Evolutionary conservation across 2,888 invertebrate genomes (phyloP).

Genomic region (Andrena fulva): DNA sequence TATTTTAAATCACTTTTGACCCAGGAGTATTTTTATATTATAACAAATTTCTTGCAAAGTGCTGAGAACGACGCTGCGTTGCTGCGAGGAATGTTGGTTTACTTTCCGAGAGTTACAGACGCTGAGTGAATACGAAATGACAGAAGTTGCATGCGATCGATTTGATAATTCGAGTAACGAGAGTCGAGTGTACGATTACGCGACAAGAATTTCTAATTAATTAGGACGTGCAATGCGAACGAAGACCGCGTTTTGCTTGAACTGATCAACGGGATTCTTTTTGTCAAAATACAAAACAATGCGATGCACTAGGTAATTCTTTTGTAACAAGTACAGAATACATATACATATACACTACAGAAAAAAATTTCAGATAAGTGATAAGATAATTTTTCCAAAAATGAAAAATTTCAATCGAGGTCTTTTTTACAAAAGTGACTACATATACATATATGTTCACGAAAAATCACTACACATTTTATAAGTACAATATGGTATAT

Average conservation of each 20-base stretch:
- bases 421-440: no score
- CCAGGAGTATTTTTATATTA: no score
- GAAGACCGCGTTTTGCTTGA: not conserved
- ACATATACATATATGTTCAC: no score
- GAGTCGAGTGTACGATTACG: not conserved
- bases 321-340: no score
- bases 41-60: no score
- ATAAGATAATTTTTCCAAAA: not conserved
- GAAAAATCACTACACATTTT: no score
- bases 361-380: not conserved
- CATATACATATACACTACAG: no score
- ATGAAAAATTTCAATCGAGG: no score
- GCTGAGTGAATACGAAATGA: slow-evolving; percentile 8
- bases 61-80: no score
- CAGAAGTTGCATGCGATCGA: not conserved
- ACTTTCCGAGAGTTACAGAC: not conserved
- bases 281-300: not conserved
- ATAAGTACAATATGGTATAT: not conserved
- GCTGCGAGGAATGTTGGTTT: slow-evolving; percentile 5
- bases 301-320: not conserved
- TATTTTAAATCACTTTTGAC: no score
- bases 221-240: not conserved
- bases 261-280: not conserved
- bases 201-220: slow-evolving; percentile 33
- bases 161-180: slow-evolving; percentile 27